A percentile compares a stretch with the other conserved stretches of the same genome.
Evolutionary conservation across 2,888 invertebrate species (phyloP).

Genomic region (Stenodema calcarata): DNA sequence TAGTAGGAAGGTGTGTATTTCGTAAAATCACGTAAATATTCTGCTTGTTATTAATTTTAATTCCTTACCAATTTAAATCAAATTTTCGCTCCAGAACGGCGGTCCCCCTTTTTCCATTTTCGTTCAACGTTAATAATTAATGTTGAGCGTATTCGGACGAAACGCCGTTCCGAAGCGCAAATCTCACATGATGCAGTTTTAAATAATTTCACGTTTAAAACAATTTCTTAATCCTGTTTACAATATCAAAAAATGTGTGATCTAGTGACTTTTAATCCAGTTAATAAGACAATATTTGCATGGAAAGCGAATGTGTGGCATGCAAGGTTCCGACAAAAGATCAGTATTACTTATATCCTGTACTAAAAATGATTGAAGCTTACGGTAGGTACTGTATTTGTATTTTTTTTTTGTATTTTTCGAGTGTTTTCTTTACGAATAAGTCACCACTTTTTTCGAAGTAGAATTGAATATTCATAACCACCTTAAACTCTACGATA

Average conservation of each 20-base stretch:
- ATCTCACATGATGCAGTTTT: not conserved
- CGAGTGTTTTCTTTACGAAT: not conserved
- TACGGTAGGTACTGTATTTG: not conserved
- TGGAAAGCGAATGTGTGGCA: not conserved
- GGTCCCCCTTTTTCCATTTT: not conserved
- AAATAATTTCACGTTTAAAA: not conserved
- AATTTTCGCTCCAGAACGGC: not conserved
- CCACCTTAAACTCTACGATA: not conserved
- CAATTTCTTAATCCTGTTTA: not conserved
- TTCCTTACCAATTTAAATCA: not conserved
- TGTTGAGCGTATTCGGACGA: too few relatives aligned
- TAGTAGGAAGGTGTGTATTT: not conserved
- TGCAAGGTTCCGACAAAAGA: not conserved
- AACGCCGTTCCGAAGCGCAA: not conserved
- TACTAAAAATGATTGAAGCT: not conserved
- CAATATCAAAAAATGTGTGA: not conserved
- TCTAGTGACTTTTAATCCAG: not conserved
- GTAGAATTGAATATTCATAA: not conserved
- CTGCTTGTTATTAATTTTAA: too few relatives aligned
- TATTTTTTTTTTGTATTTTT: not conserved
- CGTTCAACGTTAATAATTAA: too few relatives aligned
- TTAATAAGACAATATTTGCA: not conserved
- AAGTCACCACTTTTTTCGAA: not conserved
- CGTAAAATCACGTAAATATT: not conserved
- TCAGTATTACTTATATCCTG: not conserved